A percentile compares a stretch with the other conserved stretches of the same genome.
phyloP scores from a whole-genome alignment of 2,113 vertebrate genomes.

The Albula goreensis region DNA sequence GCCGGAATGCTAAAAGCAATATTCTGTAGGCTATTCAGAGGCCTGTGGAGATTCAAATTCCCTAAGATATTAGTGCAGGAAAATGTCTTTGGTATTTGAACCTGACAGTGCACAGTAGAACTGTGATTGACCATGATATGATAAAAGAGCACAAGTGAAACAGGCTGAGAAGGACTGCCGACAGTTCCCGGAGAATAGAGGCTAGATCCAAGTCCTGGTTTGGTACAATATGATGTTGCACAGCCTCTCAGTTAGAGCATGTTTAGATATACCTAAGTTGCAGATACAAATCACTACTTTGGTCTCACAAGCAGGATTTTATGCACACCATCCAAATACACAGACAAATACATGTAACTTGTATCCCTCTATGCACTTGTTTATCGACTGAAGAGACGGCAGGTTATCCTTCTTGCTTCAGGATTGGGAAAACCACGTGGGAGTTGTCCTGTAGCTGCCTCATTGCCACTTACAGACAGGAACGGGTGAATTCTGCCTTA shows the following conservation, averaged over 20 bases:
- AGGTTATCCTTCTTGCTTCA: background rate
- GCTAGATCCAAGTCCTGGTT: background rate
- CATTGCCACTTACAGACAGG: too few relatives aligned
- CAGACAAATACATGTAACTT: background rate
- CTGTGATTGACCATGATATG: background rate
- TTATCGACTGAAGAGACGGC: background rate
- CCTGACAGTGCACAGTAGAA: background rate
- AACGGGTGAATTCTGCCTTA: background rate
- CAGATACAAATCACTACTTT: too few relatives aligned
- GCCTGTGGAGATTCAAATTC: conserved; percentile 6
- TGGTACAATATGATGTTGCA: background rate
- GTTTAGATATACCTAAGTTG: background rate
- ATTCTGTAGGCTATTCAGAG: background rate
- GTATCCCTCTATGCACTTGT: background rate
- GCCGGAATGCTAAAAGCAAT: conserved; percentile 11
- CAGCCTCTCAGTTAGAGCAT: background rate
- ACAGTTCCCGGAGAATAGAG: background rate
- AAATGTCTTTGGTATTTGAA: conserved; percentile 11
- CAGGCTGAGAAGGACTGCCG: background rate
- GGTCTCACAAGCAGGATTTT: too few relatives aligned
- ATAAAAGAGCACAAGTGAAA: background rate
- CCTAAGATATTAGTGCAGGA: background rate
- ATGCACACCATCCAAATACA: background rate
- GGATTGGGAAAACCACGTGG: background rate
- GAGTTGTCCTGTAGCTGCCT: background rate